A percentile compares a stretch with the other conserved stretches of the same genome.
These are phyloP conservation scores for Caenorhabditis brenneri DNA, from an alignment of 1,140 invertebrate species.

Conservation along the genomic window DNA sequence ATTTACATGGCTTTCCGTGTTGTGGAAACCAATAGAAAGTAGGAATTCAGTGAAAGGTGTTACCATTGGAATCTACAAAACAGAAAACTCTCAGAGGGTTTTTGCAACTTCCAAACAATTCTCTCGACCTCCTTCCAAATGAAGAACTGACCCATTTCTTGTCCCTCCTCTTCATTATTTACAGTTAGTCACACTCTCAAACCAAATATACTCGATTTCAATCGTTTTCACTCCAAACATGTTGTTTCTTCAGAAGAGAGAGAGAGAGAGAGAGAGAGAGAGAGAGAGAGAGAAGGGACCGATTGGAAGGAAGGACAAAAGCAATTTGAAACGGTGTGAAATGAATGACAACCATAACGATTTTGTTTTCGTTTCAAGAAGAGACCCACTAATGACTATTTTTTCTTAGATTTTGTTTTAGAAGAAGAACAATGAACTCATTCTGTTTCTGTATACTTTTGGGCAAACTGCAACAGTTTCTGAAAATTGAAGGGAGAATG, in stretches of 20 bases:
- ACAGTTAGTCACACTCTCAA: background rate
- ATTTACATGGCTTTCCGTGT: too few relatives aligned
- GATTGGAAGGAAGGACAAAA: too few relatives aligned
- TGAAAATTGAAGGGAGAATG: too few relatives aligned
- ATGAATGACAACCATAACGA: background rate
- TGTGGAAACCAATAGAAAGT: too few relatives aligned
- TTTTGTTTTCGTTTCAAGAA: background rate
- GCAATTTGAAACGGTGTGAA: slow-evolving; percentile 40
- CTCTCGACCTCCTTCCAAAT: too few relatives aligned
- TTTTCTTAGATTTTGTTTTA: background rate
- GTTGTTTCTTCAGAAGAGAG: background rate
- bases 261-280: background rate
- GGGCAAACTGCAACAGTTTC: too few relatives aligned
- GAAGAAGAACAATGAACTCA: background rate
- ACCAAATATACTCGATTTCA: slow-evolving; percentile 8
- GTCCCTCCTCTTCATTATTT: background rate
- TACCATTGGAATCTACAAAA: too few relatives aligned
- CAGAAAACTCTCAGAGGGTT: too few relatives aligned
- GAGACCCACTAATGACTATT: background rate
- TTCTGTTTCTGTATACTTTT: too few relatives aligned
- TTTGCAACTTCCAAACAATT: background rate
- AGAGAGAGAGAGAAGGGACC: too few relatives aligned
- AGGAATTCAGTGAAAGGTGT: too few relatives aligned
- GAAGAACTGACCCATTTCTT: too few relatives aligned
- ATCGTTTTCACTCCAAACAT: slow-evolving; percentile 22